Conservation (phyloP, 2,113 vertebrate genomes). For the Paratilapia polleni region DNA sequence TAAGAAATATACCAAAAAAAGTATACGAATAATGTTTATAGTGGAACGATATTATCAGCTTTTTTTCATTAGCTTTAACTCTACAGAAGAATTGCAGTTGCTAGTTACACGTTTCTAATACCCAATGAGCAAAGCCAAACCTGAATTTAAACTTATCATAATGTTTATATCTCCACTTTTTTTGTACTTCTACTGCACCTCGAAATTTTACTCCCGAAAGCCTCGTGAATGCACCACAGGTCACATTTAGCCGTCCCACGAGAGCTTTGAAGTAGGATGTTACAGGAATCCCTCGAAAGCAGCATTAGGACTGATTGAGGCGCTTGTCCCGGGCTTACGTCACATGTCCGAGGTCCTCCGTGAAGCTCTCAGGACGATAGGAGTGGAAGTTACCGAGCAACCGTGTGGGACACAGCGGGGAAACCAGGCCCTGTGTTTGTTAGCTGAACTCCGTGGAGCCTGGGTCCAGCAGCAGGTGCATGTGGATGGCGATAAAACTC, state of each 20-base stretch:
- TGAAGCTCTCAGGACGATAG: not conserved
- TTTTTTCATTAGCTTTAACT: not conserved
- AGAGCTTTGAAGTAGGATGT: not conserved
- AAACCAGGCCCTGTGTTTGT: not conserved
- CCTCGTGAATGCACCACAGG: not conserved
- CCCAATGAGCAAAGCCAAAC: not conserved
- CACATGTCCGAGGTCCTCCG: constrained; percentile 32
- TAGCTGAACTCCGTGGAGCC: not conserved
- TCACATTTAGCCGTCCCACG: not conserved
- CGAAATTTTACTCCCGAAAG: not conserved
- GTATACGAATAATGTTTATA: not conserved
- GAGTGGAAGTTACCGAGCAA: not conserved
- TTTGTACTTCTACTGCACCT: not conserved
- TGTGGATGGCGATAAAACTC: constrained; percentile 49
- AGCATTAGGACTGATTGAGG: constrained; percentile 59
- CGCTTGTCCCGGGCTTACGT: constrained; percentile 54
- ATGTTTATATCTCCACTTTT: not conserved
- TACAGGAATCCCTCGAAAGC: constrained; percentile 52
- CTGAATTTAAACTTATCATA: not conserved
- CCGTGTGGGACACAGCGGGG: not conserved
- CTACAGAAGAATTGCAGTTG: not conserved
- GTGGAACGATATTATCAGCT: not conserved
- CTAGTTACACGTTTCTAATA: not conserved
- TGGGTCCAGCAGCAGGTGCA: constrained; percentile 61
- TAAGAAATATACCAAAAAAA: not conserved